Conservation (phyloP, 2,888 invertebrate species). For the Drosophila anomalipes region DNA sequence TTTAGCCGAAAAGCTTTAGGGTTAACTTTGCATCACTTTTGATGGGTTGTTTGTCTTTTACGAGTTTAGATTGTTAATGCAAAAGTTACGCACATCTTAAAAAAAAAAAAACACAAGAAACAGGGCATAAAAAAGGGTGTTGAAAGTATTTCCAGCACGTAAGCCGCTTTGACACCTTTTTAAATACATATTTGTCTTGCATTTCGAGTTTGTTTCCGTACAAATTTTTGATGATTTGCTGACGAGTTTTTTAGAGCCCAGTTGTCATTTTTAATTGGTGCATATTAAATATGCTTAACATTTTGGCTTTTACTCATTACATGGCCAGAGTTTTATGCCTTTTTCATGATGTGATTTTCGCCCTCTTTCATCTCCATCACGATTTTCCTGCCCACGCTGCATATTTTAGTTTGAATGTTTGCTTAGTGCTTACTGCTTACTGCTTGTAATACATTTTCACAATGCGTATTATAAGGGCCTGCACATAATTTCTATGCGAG, state of each 20-base stretch:
- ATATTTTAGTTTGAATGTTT: constrained; percentile 71
- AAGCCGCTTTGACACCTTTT: constrained; percentile 57
- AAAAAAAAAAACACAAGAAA: not conserved
- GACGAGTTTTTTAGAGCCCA: constrained; percentile 46
- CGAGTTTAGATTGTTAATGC: constrained; percentile 63
- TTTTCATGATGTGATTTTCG: constrained; percentile 63
- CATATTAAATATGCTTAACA: constrained; percentile 67
- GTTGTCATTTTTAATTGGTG: constrained; percentile 77
- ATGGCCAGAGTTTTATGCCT: constrained; percentile 60
- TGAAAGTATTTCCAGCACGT: constrained; percentile 36
- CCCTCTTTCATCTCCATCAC: constrained; percentile 17
- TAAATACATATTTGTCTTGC: constrained; percentile 65
- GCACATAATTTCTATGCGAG: constrained; percentile 69
- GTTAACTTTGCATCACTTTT: constrained; percentile 41
- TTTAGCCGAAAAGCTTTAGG: constrained; percentile 53
- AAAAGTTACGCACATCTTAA: constrained; percentile 52
- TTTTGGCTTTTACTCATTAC: constrained; percentile 57
- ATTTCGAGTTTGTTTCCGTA: constrained; percentile 49
- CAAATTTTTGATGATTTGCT: constrained; percentile 64
- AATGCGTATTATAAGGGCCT: constrained; percentile 51
- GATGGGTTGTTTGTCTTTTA: constrained; percentile 67
- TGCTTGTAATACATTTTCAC: constrained; percentile 51
- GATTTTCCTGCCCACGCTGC: constrained; percentile 63
- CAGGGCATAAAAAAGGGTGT: constrained; percentile 52
- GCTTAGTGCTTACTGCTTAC: constrained; percentile 22